Percentiles rank a stretch among this genome's conserved stretches.
Evolutionary conservation across 1,140 invertebrate species (phyloP).

Genomic region (Drosophila ficusphila): DNA sequence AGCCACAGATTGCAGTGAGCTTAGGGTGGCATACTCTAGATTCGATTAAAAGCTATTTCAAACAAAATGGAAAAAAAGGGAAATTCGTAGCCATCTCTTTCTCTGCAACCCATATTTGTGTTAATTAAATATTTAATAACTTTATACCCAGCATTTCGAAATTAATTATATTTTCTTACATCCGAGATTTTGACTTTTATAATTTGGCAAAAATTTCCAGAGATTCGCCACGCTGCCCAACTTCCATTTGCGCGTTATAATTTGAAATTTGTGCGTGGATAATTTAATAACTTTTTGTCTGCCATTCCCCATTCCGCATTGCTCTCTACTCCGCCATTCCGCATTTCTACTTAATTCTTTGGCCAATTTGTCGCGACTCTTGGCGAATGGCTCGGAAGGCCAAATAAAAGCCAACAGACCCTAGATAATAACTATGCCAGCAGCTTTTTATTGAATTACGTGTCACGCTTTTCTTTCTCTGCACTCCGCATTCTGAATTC

Average conservation of each 20-base stretch:
- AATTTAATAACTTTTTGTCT: constrained; percentile 40
- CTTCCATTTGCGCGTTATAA: constrained; percentile 29
- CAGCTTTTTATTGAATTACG: constrained; percentile 25
- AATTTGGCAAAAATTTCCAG: constrained; percentile 14
- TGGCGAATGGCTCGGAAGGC: constrained; percentile 1
- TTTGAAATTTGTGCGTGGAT: constrained; percentile 44
- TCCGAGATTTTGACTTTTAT: not conserved
- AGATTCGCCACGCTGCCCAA: constrained; percentile 27
- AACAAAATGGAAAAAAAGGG: too few relatives aligned
- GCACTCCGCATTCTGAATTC: too few relatives aligned
- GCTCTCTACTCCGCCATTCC: constrained; percentile 7
- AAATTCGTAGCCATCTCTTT: too few relatives aligned
- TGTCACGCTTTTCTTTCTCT: constrained; percentile 6
- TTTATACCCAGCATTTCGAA: not conserved
- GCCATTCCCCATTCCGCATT: not conserved
- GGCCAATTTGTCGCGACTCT: constrained; percentile 22
- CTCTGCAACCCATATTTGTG: not conserved
- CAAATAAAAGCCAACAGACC: not conserved
- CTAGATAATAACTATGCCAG: constrained; percentile 25
- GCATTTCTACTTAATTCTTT: constrained; percentile 18
- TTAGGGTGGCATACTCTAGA: not conserved
- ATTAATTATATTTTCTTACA: constrained; percentile 1
- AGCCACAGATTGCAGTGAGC: not conserved
- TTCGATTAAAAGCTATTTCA: not conserved
- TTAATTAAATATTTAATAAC: not conserved